phyloP scores from a whole-genome alignment of 1,140 invertebrate genomes.

The Diploscapter pachys region DNA sequence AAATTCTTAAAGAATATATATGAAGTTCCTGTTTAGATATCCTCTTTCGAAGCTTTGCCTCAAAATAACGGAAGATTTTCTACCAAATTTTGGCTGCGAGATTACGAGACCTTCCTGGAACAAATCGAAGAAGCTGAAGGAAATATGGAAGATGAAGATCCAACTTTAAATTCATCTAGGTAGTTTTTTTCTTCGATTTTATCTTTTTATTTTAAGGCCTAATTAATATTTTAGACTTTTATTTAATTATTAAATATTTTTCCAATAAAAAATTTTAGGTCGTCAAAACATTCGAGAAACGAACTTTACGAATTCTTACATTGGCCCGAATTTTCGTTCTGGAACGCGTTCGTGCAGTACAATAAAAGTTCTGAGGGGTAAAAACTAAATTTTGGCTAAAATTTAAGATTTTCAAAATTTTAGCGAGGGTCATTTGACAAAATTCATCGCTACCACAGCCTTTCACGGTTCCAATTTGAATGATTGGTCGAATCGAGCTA shows the following conservation, averaged over 20 bases:
- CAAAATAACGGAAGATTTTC: constrained; percentile 53
- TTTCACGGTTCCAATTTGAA: constrained; percentile 48
- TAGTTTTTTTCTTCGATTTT: too few relatives aligned
- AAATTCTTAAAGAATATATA: constrained; percentile 43
- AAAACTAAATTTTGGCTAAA: background rate
- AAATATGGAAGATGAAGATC: constrained; percentile 23
- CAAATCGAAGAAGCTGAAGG: constrained; percentile 44
- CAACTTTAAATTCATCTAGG: background rate
- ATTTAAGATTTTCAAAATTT: too few relatives aligned
- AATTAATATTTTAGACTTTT: too few relatives aligned
- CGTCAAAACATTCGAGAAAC: constrained; percentile 21
- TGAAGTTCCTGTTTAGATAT: background rate
- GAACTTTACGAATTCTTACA: constrained; percentile 51
- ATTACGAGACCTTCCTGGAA: constrained; percentile 53
- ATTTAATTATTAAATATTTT: too few relatives aligned
- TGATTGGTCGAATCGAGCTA: constrained; percentile 55
- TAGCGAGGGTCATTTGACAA: constrained; percentile 24
- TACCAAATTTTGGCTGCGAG: constrained; percentile 55
- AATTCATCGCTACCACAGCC: constrained; percentile 57
- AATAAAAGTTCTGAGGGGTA: constrained; percentile 3
- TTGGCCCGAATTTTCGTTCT: constrained; percentile 58
- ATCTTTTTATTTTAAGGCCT: too few relatives aligned
- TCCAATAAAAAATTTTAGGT: too few relatives aligned
- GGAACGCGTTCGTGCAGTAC: constrained; percentile 53
- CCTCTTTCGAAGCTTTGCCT: constrained; percentile 46